Evolutionary conservation across 2,888 invertebrate species (phyloP), one percentile per base, ranked within the genome.

Genomic region (Scaptomyza caliginosa): DNA sequence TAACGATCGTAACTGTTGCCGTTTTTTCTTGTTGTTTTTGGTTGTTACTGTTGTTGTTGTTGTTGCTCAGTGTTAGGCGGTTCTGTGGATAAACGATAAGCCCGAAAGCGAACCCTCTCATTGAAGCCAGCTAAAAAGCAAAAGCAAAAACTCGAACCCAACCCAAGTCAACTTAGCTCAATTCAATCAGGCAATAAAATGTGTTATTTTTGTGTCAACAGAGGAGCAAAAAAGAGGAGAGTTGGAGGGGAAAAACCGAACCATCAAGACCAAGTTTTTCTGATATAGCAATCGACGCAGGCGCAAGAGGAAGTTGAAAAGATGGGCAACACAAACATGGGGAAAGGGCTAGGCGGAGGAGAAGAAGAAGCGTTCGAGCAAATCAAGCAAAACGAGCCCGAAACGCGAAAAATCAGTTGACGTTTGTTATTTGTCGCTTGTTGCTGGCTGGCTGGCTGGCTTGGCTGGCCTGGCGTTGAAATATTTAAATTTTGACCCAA

Each of bases 401-500:
- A 86, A 77, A 65, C 67, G 68, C 77, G 81, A 79, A 86, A 86
- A 86, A 81, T 80, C 77, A 60, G 85, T 84, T 76, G 70, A 57
- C 59, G 75, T 68, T 34, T 63, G 57, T 50, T 64, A 54, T 65
- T 34, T 82, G 43, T 65, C 30, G 28, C 28, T 43, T 43, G 7
- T n/a, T 42, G 40, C 0, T n/a, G n/a, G n/a, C n/a, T n/a, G n/a
- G n/a, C n/a, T n/a, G n/a, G n/a, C n/a, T 39, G 17, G 10, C 17
- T 16, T 38, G 16, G 40, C 42, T 51, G 65, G 4, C 11, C 43
- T 68, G 66, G 39, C 74, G 86, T 28, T 57, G 58, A 71, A 86
- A 79, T 88, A 82, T 82, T 88, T 88, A 86, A 82, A 82, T 82
- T 82, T 79, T 82, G 82, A 88, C 88, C 82, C 86, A 82, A 79